Base-by-base conservation (phyloP, 2,113 vertebrate genomes). In the Paradoxurus hermaphroditus region DNA sequence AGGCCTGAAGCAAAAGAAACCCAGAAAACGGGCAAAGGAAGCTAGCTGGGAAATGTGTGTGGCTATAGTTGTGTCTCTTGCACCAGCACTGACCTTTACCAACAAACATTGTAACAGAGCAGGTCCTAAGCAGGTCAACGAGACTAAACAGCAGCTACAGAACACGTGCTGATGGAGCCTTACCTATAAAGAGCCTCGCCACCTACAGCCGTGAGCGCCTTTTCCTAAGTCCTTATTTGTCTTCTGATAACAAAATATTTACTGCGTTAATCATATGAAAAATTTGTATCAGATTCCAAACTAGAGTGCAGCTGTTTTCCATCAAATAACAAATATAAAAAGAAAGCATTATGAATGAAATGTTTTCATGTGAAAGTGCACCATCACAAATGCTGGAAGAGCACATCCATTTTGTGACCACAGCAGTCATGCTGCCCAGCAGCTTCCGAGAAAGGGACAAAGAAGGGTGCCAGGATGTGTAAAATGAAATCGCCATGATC, bases 391-490 rank as follows among this genome's bases (percentile, higher is more conserved):
- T 12, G n/a, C 73, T 36, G 59, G 56, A 31, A 91, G 84, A 96
- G 41, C 36, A 87, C 81, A 85, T 92, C 96, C 92, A 95, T 97
- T 95, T 92, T 97, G 88, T 92, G 90, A 62, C 62, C 79, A 92
- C 10, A 53, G 78, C 56, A 36, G 15, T 88, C 94, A 92, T 65
- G 41, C 86, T 5, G 31, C 12, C 82, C 86, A 95, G 84, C 49
- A 95, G 84, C 82, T 93, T 87, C 92, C 49, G 79, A 95, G 96
- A 94, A 73, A 6, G 81, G 85, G 86, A 92, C 92, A 95, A 94
- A 94, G 89, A 90, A 92, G 65, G 85, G 49, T 90, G 68, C 86
- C 92, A 95, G 70, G 75, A 53, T 70, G 93, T 87, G 79, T 68
- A 70, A 92, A 89, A 95, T 13, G 36, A 91, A 93, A 91, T 95